Evolutionary conservation across 2,888 invertebrate species (phyloP), one percentile per base, ranked within the genome.

Genomic region (Pammene aurita): DNA sequence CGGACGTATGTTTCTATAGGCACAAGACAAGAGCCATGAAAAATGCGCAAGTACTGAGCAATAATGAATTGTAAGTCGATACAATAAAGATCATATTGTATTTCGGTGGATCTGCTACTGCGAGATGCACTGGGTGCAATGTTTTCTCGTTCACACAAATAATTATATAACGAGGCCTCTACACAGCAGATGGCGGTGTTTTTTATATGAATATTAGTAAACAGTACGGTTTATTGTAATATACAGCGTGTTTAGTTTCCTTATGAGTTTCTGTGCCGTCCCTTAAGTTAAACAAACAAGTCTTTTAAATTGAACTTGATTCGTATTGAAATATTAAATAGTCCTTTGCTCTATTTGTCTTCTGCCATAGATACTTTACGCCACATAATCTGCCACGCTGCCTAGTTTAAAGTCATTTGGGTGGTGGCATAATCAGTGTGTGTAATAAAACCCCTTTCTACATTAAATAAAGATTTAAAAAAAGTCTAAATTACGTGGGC

Each of bases 171-270:
- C 80, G 71, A 88, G 80, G 72, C 66, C 62, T 41, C 66, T 78
- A 76, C 76, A 77, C 78, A 78, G 86, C 92, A 92, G 91, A 91
- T 92, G 91, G 87, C 86, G 84, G 78, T 81, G 84, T 81, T 87
- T 89, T 88, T 87, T 87, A 83, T 80, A 77, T 78, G 81, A 84
- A 84, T 87, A 85, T 88, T 89, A 83, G 88, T 92, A 91, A 91
- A 90, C 90, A 89, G 72, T 75, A 78, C 9, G 57, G 80, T 84
- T 80, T 84, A 86, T 84, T 82, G 76, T 71, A 55, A 68, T 67
- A 63, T 83, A 90, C 72, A 85, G 88, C 81, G 64, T 86, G 71
- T 42, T 67, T 18, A 16, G 34, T 61, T 60, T 56, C 0, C 14
- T 38, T 13, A 62, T 14, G n/a, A 34, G 44, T 44, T 9, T 42